phyloP scores from a whole-genome alignment of 2,888 invertebrate genomes.

The Pterostichus madidus region DNA sequence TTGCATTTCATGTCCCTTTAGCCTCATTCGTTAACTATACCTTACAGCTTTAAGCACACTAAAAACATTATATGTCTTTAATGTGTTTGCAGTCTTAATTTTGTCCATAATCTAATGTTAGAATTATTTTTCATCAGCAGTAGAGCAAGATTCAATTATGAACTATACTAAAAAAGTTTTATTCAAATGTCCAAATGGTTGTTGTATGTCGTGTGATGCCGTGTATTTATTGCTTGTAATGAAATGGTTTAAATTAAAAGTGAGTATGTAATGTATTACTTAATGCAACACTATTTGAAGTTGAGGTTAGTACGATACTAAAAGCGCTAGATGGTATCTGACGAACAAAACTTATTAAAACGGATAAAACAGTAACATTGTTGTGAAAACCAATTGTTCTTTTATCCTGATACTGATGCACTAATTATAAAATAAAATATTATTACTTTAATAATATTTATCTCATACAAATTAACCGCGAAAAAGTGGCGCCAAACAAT shows the following conservation, averaged over 20 bases:
- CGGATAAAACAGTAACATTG: background rate
- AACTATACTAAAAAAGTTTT: constrained; percentile 42
- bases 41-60: constrained; percentile 63
- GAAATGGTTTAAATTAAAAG: constrained; percentile 54
- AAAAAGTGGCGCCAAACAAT: no score
- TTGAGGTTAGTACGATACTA: constrained; percentile 52
- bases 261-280: constrained; percentile 26
- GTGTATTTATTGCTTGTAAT: constrained; percentile 7
- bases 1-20: constrained; percentile 74
- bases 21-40: constrained; percentile 73
- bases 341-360: constrained; percentile 19
- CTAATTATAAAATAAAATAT: constrained; percentile 1
- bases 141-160: constrained; percentile 61
- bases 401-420: no score
- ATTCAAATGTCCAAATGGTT: constrained; percentile 50
- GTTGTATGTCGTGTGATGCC: constrained; percentile 59
- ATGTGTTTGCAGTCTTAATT: constrained; percentile 67
- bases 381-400: no score
- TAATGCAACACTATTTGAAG: constrained; percentile 50
- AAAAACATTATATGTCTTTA: constrained; percentile 48
- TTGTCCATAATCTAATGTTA: constrained; percentile 64
- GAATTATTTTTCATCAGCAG: constrained; percentile 60
- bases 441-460: constrained; percentile 7
- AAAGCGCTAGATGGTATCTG: constrained; percentile 6
- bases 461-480: background rate